Evolutionary conservation across 2,113 vertebrate species (phyloP).

Genomic region (Pholis gunnellus): DNA sequence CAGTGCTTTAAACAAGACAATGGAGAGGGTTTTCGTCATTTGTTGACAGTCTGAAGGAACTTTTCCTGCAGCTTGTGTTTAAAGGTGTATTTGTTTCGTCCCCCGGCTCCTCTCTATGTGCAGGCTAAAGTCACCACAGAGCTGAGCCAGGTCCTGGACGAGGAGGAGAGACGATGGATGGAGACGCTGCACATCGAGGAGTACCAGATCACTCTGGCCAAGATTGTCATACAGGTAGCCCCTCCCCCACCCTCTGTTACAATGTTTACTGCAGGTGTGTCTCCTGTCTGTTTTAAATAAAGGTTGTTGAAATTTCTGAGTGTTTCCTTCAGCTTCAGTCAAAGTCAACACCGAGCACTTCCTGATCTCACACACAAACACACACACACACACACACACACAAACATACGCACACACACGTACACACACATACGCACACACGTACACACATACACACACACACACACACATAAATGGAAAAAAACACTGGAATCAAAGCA

Average conservation of each 20-base stretch:
- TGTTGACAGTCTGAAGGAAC: no score
- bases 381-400: conserved; percentile 15
- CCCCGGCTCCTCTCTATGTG: background rate
- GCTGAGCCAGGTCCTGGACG: conserved; percentile 82
- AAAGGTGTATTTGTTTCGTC: conserved; percentile 34
- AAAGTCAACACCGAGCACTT: conserved; percentile 56
- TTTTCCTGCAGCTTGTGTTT: background rate
- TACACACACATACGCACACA: conserved; percentile 4
- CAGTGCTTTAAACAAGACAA: no score
- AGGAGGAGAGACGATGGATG: conserved; percentile 83
- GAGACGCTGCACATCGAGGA: conserved; percentile 73
- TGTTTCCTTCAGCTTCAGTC: conserved; percentile 48
- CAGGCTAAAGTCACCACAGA: conserved; percentile 81
- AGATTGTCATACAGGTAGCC: conserved; percentile 83
- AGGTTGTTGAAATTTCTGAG: conserved; percentile 41
- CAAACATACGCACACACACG: conserved; percentile 2
- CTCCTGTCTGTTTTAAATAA: conserved; percentile 40
- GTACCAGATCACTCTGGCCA: conserved; percentile 79
- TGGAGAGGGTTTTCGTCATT: no score
- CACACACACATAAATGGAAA: conserved; percentile 5
- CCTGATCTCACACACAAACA: conserved; percentile 26
- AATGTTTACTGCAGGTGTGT: background rate
- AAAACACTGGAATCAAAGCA: no score
- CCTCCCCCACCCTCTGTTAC: background rate
- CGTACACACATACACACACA: background rate